phyloP scores from a whole-genome alignment of 2,113 vertebrate genomes.

The Pedionomus torquatus region DNA sequence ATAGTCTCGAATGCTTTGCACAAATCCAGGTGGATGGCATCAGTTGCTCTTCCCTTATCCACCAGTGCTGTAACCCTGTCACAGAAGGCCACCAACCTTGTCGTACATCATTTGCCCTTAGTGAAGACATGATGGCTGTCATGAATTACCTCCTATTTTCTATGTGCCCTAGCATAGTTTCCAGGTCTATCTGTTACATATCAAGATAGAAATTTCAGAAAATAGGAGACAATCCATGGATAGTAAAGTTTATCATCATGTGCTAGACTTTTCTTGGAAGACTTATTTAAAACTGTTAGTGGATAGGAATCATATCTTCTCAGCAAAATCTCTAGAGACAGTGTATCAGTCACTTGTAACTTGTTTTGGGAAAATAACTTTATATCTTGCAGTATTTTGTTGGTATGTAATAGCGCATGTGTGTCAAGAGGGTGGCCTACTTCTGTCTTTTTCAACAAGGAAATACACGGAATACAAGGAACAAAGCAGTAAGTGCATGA shows the following conservation, averaged over 20 bases:
- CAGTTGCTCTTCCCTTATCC: not conserved
- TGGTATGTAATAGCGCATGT: not conserved
- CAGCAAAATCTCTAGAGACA: not conserved
- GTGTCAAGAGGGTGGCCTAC: not conserved
- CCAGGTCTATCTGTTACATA: not conserved
- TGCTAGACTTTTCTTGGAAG: not conserved
- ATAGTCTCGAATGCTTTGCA: not conserved
- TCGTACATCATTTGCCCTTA: not conserved
- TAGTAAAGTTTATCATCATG: not conserved
- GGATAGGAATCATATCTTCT: not conserved
- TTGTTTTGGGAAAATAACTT: not conserved
- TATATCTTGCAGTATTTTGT: not conserved
- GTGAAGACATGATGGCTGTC: not conserved
- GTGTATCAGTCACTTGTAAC: not conserved
- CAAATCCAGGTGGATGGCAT: not conserved
- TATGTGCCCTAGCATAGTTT: not conserved
- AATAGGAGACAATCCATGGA: not conserved
- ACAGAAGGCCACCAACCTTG: not conserved
- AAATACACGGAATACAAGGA: not conserved
- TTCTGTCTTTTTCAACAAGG: not conserved
- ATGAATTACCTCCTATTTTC: not conserved
- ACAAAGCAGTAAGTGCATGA: not conserved
- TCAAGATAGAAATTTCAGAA: not conserved
- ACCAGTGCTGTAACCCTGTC: not conserved
- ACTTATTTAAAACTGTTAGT: not conserved